phyloP scores from a whole-genome alignment of 2,888 invertebrate genomes.

The Eretmocerus hayati region DNA sequence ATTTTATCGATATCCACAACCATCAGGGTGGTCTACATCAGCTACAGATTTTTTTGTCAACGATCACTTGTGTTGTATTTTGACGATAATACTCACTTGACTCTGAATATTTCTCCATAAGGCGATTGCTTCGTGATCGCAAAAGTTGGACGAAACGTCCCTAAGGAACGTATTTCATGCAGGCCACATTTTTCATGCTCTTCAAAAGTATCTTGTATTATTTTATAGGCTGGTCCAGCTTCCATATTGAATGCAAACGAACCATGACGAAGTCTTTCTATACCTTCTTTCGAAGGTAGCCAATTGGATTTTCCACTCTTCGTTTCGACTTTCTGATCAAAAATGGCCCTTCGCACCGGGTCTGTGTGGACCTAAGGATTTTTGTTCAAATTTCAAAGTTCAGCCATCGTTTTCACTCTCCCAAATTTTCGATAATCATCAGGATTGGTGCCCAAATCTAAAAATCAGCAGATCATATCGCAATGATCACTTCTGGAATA shows the following conservation, averaged over 20 bases:
- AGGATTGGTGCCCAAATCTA: too few species aligned
- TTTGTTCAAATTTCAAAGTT: not conserved
- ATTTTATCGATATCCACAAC: too few species aligned
- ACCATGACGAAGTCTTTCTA: slow-evolving; percentile 54
- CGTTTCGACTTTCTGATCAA: slow-evolving; percentile 59
- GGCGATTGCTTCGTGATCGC: slow-evolving; percentile 39
- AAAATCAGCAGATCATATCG: not conserved
- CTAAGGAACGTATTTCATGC: slow-evolving; percentile 51
- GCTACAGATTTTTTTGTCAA: not conserved
- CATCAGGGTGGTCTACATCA: too few species aligned
- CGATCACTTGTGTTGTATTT: too few species aligned
- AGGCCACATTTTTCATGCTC: slow-evolving; percentile 68
- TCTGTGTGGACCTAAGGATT: slow-evolving; percentile 45
- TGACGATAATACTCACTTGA: slow-evolving; percentile 33
- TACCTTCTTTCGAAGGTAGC: slow-evolving; percentile 58
- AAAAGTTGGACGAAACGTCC: slow-evolving; percentile 39
- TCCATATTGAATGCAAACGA: slow-evolving; percentile 66
- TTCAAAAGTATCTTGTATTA: slow-evolving; percentile 59
- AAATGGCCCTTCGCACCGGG: slow-evolving; percentile 57
- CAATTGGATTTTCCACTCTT: slow-evolving; percentile 54
- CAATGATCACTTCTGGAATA: too few species aligned
- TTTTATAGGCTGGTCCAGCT: slow-evolving; percentile 58
- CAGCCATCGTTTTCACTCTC: not conserved
- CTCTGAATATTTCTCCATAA: slow-evolving; percentile 45
- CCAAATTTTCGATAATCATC: not conserved